phyloP scores from a whole-genome alignment of 2,113 vertebrate genomes.

The Carassius carassius region DNA sequence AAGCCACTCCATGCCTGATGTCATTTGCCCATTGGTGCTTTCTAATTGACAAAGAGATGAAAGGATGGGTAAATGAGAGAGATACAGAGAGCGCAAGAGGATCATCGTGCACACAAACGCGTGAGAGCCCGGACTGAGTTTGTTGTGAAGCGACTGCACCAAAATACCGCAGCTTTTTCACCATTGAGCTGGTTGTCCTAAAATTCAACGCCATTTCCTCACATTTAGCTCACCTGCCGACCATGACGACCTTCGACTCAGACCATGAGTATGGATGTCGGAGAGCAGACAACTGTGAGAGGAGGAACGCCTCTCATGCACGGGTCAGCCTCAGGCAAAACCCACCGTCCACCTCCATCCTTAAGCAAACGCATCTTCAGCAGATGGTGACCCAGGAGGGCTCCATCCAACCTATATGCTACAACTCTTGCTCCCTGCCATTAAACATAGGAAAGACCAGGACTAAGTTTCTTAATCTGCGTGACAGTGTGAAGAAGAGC shows the following conservation, averaged over 20 bases:
- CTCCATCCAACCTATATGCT: conserved; percentile 50
- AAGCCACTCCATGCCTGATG: conserved; percentile 63
- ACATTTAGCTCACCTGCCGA: neutral
- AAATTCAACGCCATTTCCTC: neutral
- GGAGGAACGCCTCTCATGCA: conserved; percentile 2
- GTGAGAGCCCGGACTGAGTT: conserved; percentile 41
- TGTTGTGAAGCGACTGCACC: neutral
- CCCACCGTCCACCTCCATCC: conserved; percentile 4
- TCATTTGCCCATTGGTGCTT: conserved; percentile 69
- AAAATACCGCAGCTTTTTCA: conserved; percentile 2
- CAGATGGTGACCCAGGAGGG: conserved; percentile 14
- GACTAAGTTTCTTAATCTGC: conserved; percentile 81
- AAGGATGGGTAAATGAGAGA: conserved; percentile 48
- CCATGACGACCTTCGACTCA: conserved; percentile 64
- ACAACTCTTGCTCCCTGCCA: conserved; percentile 71
- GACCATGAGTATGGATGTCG: conserved; percentile 55
- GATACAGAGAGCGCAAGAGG: conserved; percentile 44
- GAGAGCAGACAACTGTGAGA: conserved; percentile 52
- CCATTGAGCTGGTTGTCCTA: neutral
- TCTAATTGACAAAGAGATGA: conserved; percentile 72
- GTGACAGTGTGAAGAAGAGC: conserved; percentile 86
- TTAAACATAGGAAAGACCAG: conserved; percentile 75
- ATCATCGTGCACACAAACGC: conserved; percentile 19
- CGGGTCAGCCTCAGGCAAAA: conserved; percentile 18
- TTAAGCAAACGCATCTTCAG: conserved; percentile 33